Conservation (phyloP, 2,113 vertebrate species). For the Cochlearius cochlearius region DNA sequence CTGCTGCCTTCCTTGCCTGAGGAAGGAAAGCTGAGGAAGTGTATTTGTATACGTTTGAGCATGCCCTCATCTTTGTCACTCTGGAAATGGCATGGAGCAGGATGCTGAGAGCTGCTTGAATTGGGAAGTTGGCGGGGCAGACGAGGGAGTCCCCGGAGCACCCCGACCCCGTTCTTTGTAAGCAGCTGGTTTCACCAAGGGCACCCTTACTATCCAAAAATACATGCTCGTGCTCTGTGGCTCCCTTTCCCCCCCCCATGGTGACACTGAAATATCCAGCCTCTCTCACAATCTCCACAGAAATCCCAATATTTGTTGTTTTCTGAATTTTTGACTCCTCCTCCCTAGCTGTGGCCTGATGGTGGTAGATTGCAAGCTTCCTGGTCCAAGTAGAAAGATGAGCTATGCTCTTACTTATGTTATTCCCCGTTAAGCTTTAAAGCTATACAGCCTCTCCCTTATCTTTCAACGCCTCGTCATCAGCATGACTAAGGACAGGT, state of each 20-base stretch:
- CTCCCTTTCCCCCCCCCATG: not conserved
- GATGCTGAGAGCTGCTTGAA: not conserved
- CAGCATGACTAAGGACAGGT: constrained; percentile 40
- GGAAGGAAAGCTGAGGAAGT: not conserved
- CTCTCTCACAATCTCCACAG: not conserved
- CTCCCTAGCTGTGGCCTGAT: not conserved
- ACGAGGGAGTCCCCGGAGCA: not conserved
- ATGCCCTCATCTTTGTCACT: too few species aligned
- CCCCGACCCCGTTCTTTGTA: not conserved
- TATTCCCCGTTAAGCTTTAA: not conserved
- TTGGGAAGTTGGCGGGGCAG: not conserved
- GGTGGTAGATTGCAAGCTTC: not conserved
- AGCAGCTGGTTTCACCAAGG: not conserved
- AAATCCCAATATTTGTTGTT: not conserved
- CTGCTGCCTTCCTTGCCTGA: not conserved
- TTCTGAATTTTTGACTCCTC: not conserved
- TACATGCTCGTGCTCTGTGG: accelerated
- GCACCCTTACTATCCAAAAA: not conserved
- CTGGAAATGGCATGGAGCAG: not conserved
- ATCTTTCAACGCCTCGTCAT: not conserved
- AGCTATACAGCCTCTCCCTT: not conserved
- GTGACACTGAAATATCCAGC: not conserved
- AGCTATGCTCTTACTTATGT: not conserved
- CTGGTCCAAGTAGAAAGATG: not conserved
- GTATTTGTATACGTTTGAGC: not conserved